Percentiles rank a stretch among this genome's conserved stretches.
Evolutionary conservation across 2,888 invertebrate species (phyloP).

Genomic region (Folsomia manolachei): DNA sequence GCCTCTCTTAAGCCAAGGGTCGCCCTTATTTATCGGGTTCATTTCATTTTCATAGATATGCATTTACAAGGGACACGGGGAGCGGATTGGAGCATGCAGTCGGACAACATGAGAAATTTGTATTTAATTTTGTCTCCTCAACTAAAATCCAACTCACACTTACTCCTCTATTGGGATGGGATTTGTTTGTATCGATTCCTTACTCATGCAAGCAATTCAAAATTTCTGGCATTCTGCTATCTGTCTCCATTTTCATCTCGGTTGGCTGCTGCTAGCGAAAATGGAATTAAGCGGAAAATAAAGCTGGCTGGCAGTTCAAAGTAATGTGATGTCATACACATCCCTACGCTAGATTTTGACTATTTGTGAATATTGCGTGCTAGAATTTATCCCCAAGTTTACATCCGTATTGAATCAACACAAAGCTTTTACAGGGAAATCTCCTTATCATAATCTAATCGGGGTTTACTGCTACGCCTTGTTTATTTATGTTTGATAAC

Average conservation of each 20-base stretch:
- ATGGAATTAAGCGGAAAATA: not conserved
- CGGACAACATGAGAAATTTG: constrained; percentile 8
- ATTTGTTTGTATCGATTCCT: not conserved
- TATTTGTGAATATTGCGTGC: not conserved
- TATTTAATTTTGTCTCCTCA: not conserved
- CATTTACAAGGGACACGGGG: no score
- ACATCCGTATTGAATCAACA: constrained; percentile 7
- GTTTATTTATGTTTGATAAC: constrained; percentile 7
- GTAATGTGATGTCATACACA: not conserved
- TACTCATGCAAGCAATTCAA: no score
- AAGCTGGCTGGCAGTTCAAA: not conserved
- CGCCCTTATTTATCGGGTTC: constrained; percentile 7
- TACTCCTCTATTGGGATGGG: no score
- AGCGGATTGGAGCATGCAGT: no score
- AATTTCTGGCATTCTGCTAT: not conserved
- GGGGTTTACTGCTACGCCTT: not conserved
- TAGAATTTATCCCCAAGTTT: not conserved
- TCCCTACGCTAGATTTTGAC: not conserved
- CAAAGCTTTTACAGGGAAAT: not conserved
- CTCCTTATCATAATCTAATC: constrained; percentile 8
- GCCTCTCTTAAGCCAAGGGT: not conserved
- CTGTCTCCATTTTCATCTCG: not conserved
- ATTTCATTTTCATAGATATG: no score
- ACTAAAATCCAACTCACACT: not conserved
- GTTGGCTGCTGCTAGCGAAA: no score